Evolutionary conservation across 1,140 invertebrate species (phyloP).

Genomic region (Calosoma granatense): DNA sequence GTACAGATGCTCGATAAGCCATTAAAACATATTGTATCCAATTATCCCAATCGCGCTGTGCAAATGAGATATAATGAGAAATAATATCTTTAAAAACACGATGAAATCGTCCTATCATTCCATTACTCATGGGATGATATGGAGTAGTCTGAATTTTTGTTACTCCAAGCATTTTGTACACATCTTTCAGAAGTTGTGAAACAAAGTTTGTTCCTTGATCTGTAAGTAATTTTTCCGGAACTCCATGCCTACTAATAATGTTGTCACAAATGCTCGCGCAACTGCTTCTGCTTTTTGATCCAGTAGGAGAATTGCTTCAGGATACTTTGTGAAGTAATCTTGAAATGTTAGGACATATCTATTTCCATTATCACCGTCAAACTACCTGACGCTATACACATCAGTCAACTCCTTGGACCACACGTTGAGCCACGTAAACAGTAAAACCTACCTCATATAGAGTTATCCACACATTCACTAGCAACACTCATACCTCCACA

Average conservation of each 20-base stretch:
- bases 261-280: slow-evolving; percentile 14
- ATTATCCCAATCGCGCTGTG: background rate
- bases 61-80: background rate
- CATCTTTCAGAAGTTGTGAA: slow-evolving; percentile 2
- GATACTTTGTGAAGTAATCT: slow-evolving; percentile 14
- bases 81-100: background rate
- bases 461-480: too few relatives aligned
- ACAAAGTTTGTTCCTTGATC: slow-evolving; percentile 15
- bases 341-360: slow-evolving; percentile 16
- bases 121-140: slow-evolving; percentile 11
- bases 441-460: too few relatives aligned
- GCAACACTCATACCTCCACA: too few relatives aligned
- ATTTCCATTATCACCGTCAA: slow-evolving; percentile 10
- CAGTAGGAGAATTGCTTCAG: slow-evolving; percentile 10
- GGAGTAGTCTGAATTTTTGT: slow-evolving; percentile 14
- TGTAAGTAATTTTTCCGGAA: slow-evolving; percentile 14
- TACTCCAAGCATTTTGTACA: slow-evolving; percentile 14
- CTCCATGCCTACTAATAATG: slow-evolving; percentile 14
- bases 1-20: background rate
- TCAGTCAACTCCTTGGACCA: too few relatives aligned
- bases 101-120: background rate
- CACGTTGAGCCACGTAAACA: too few relatives aligned
- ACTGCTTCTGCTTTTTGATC: slow-evolving; percentile 12
- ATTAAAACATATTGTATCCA: slow-evolving; percentile 4
- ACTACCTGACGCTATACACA: too few relatives aligned